Percentiles rank a stretch among this genome's conserved stretches.
Conservation (phyloP, 2,113 vertebrate genomes). For the Oreochromis tanganicae region DNA sequence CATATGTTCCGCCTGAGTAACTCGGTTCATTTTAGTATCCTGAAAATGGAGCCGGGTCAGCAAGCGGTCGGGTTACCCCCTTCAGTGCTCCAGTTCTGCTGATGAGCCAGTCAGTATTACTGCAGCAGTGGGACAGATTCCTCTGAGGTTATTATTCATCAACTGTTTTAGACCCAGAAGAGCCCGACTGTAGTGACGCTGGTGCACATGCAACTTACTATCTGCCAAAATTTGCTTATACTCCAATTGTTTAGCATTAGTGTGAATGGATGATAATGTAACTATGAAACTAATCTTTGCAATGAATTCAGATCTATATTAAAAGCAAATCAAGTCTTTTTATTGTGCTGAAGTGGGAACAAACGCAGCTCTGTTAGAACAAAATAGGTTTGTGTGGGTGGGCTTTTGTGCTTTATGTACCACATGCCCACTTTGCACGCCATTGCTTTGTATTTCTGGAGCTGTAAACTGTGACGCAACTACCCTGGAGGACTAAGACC, state of each 20-base stretch:
- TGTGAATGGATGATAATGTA: background rate
- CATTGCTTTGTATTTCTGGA: background rate
- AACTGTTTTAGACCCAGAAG: background rate
- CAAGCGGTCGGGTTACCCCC: slow-evolving; percentile 45
- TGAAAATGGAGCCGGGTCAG: slow-evolving; percentile 68
- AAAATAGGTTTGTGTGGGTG: background rate
- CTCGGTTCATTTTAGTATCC: slow-evolving; percentile 47
- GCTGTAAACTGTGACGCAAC: slow-evolving; percentile 1
- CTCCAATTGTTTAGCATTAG: background rate
- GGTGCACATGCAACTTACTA: background rate
- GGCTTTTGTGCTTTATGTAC: background rate
- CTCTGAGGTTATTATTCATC: background rate
- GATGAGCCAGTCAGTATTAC: background rate
- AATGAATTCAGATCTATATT: background rate
- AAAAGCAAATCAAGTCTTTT: background rate
- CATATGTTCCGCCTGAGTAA: slow-evolving; percentile 54
- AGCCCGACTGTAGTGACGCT: background rate
- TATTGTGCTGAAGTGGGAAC: background rate
- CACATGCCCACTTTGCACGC: background rate
- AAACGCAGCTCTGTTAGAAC: background rate
- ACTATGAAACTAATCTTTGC: background rate
- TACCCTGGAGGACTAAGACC: background rate
- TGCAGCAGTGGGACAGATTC: background rate
- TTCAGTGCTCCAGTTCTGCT: slow-evolving; percentile 11
- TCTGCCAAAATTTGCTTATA: background rate